Evolutionary conservation across 2,113 vertebrate species (phyloP).

Genomic region (Budorcas taxicolor): DNA sequence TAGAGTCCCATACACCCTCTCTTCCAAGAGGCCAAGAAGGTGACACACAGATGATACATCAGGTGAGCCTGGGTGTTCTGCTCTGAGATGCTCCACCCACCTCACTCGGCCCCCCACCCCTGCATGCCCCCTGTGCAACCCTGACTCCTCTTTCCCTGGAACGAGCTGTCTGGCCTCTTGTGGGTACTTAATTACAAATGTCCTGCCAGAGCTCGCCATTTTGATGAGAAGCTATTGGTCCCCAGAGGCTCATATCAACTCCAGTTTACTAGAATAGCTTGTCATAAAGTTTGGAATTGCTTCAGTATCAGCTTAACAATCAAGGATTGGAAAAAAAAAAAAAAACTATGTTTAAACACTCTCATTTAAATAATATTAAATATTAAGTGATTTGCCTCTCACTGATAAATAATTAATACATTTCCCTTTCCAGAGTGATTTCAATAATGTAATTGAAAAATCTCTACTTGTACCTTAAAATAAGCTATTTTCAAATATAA

Average conservation of each 20-base stretch:
- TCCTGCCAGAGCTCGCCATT: accelerated
- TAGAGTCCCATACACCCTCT: accelerated
- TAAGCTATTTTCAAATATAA: not conserved
- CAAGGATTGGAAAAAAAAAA: not conserved
- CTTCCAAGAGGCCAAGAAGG: not conserved
- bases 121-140: accelerated
- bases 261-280: not conserved
- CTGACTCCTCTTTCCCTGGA: not conserved
- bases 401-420: not conserved
- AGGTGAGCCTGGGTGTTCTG: accelerated
- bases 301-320: not conserved
- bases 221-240: not conserved
- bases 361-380: constrained; percentile 9
- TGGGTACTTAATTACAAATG: not conserved
- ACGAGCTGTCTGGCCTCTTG: not conserved
- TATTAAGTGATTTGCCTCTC: not conserved
- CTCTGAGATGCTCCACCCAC: not conserved
- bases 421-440: not conserved
- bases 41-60: accelerated
- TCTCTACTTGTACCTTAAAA: not conserved
- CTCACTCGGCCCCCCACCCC: too few species aligned
- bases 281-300: not conserved
- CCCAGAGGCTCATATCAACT: not conserved
- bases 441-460: not conserved
- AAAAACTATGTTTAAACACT: not conserved